phyloP scores from a whole-genome alignment of 1,140 invertebrate genomes.

The Condylostylus longicornis region DNA sequence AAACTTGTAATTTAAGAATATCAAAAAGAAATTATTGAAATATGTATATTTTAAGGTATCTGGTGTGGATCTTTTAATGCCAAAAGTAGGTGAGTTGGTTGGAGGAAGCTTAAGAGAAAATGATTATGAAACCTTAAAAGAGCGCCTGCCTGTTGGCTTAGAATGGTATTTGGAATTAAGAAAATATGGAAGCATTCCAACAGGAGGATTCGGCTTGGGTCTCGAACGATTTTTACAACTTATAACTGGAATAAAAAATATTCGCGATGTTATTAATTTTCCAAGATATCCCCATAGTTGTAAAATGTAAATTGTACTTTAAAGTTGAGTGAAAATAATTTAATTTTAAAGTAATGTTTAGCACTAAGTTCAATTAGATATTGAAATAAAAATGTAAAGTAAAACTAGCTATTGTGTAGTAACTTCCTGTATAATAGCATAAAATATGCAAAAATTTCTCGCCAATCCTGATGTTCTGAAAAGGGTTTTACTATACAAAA shows the following conservation, averaged over 20 bases:
- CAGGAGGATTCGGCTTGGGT: slow-evolving; percentile 89
- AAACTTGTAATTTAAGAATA: neutral
- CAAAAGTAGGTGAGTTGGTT: slow-evolving; percentile 78
- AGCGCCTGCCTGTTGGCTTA: slow-evolving; percentile 42
- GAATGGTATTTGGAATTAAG: slow-evolving; percentile 88
- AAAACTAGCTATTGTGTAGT: too few species aligned
- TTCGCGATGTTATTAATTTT: slow-evolving; percentile 90
- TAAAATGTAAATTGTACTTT: slow-evolving; percentile 54
- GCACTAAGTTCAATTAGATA: too few species aligned
- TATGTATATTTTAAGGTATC: slow-evolving; percentile 30
- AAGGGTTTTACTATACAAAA: too few species aligned
- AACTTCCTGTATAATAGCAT: too few species aligned
- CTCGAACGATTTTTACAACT: slow-evolving; percentile 83
- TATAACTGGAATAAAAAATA: slow-evolving; percentile 64
- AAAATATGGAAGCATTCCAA: slow-evolving; percentile 73
- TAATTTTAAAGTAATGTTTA: too few species aligned
- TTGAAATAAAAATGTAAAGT: too few species aligned
- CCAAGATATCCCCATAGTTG: slow-evolving; percentile 85
- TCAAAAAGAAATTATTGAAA: neutral
- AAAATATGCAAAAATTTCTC: too few species aligned
- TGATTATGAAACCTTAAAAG: slow-evolving; percentile 47
- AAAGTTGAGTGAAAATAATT: too few species aligned
- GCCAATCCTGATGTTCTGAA: too few species aligned
- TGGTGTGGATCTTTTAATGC: slow-evolving; percentile 77
- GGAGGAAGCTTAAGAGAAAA: slow-evolving; percentile 89